Conservation (phyloP, 2,113 vertebrate species). For the Dromaius novaehollandiae region DNA sequence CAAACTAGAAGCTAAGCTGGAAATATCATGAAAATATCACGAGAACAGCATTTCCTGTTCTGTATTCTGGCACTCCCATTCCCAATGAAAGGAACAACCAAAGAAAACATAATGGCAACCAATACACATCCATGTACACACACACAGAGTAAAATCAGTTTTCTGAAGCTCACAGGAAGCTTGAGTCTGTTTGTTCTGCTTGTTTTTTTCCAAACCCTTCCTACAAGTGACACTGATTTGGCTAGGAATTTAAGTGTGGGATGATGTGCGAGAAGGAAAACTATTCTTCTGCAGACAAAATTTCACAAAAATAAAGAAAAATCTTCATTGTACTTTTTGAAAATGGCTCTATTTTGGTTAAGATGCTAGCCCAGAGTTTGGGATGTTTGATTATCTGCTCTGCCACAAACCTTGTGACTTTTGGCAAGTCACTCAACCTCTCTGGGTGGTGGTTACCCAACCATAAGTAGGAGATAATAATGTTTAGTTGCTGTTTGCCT, state of each 20-base stretch:
- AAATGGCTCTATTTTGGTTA: background rate
- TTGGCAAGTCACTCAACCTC: background rate
- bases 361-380: background rate
- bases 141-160: accelerated
- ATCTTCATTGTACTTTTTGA: background rate
- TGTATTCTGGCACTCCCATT: background rate
- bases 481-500: background rate
- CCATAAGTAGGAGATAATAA: background rate
- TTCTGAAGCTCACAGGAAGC: background rate
- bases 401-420: background rate
- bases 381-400: background rate
- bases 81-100: background rate
- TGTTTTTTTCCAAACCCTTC: background rate
- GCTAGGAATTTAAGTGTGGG: background rate
- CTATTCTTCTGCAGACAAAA: background rate
- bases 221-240: background rate
- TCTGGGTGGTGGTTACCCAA: background rate
- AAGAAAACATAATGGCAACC: background rate
- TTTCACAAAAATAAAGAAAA: background rate
- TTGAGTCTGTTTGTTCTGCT: background rate
- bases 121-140: background rate
- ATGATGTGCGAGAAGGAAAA: background rate
- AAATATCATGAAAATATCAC: background rate
- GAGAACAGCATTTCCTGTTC: background rate
- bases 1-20: background rate